phyloP scores from a whole-genome alignment of 1,140 invertebrate species.

The Habropoda laboriosa region DNA sequence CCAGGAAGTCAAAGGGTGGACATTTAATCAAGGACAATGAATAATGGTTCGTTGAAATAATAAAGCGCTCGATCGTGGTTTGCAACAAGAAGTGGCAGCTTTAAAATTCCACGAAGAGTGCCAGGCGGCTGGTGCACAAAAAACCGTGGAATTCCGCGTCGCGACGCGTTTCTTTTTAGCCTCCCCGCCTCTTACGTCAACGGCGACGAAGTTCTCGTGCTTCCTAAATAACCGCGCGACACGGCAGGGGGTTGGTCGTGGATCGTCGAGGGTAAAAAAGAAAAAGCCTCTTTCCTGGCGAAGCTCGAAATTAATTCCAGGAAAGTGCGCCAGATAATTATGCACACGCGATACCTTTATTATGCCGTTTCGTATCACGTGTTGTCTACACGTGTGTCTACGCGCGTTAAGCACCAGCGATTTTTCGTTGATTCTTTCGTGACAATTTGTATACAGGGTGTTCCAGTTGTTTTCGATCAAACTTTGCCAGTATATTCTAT shows the following conservation, averaged over 20 bases:
- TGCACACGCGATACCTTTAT: slow-evolving; percentile 68
- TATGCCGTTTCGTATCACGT: slow-evolving; percentile 50
- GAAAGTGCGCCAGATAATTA: slow-evolving; percentile 70
- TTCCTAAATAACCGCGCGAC: slow-evolving; percentile 29
- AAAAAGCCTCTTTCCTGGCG: slow-evolving; percentile 46
- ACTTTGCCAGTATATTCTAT: no score
- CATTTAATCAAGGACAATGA: not conserved
- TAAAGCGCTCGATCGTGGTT: not conserved
- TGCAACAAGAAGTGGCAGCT: not conserved
- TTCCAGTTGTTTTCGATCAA: no score
- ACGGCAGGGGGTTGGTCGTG: slow-evolving; percentile 13
- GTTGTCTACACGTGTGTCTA: slow-evolving; percentile 28
- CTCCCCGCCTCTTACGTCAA: not conserved
- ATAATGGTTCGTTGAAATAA: not conserved
- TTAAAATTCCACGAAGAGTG: slow-evolving; percentile 2
- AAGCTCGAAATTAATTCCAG: slow-evolving; percentile 71
- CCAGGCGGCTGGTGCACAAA: not conserved
- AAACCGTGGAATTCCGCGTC: slow-evolving; percentile 18
- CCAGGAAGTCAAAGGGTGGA: no score
- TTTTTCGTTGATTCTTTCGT: not conserved
- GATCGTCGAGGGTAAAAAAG: slow-evolving; percentile 41
- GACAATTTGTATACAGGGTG: not conserved
- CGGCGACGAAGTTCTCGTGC: slow-evolving; percentile 36
- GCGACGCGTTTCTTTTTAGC: slow-evolving; percentile 16
- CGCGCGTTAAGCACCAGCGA: not conserved